These are phyloP conservation scores for Carposina sasakii DNA, from an alignment of 1,140 invertebrate genomes.

Conservation along the genomic window DNA sequence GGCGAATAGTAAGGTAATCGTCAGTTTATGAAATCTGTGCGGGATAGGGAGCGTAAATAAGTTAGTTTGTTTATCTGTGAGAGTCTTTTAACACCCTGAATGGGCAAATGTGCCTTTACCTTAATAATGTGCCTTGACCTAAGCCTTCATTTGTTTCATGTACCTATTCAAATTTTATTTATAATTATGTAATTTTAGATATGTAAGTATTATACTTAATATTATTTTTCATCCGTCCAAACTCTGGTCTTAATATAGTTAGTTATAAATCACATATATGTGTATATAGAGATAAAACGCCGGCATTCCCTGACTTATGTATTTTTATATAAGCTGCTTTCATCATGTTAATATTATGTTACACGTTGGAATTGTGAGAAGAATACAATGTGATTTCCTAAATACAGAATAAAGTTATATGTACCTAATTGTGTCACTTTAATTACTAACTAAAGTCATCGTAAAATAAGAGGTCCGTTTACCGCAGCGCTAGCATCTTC, in stretches of 20 bases:
- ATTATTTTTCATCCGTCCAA: conserved; percentile 27
- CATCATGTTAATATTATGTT: no score
- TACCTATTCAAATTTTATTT: conserved; percentile 2
- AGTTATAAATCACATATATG: conserved; percentile 9
- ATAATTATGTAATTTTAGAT: conserved; percentile 9
- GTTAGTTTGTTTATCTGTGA: background rate
- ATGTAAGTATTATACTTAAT: background rate
- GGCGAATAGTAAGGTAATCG: background rate
- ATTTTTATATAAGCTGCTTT: no score
- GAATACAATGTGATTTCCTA: no score
- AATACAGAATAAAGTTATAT: no score
- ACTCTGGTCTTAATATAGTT: conserved; percentile 31
- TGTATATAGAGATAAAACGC: no score
- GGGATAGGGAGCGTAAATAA: background rate
- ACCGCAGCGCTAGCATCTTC: no score
- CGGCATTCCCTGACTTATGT: no score
- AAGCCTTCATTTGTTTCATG: background rate
- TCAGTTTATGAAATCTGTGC: background rate
- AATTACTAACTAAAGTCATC: no score
- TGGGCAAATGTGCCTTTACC: background rate
- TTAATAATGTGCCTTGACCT: background rate
- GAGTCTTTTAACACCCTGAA: background rate
- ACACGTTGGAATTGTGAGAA: no score
- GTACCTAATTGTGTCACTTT: no score
- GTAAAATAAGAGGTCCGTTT: no score